Conservation (phyloP, 2,888 invertebrate species). For the Halictus quadricinctus region DNA sequence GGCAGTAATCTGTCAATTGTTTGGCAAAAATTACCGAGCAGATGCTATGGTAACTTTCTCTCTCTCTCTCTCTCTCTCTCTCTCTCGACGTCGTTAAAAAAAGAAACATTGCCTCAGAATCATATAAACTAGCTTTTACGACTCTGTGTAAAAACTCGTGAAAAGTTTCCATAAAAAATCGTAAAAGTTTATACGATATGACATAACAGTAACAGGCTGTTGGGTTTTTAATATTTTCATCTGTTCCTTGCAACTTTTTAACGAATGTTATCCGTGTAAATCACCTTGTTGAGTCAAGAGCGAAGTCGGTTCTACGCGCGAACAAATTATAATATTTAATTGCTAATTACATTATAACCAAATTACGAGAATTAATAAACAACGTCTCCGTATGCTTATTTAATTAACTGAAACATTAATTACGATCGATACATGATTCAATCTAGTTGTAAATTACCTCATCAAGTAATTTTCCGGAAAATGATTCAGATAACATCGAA, state of each 20-base stretch:
- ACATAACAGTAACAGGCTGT: constrained; percentile 22
- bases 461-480: background rate
- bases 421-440: background rate
- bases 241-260: constrained; percentile 21
- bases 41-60: background rate
- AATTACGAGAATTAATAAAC: background rate
- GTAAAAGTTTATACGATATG: constrained; percentile 36
- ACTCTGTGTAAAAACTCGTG: constrained; percentile 23
- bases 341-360: background rate
- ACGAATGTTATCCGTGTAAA: background rate
- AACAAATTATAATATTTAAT: background rate
- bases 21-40: background rate
- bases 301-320: background rate
- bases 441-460: background rate
- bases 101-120: constrained; percentile 31
- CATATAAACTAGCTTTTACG: constrained; percentile 33
- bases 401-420: background rate
- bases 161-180: constrained; percentile 28
- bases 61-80: constrained; percentile 12
- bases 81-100: constrained; percentile 14
- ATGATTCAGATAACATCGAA: background rate
- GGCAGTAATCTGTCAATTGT: background rate
- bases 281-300: background rate
- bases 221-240: constrained; percentile 27
- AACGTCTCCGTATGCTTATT: background rate